Evolutionary conservation across 1,140 invertebrate genomes (phyloP), one percentile per base, ranked within the genome.

Genomic region (Drosophila eugracilis): DNA sequence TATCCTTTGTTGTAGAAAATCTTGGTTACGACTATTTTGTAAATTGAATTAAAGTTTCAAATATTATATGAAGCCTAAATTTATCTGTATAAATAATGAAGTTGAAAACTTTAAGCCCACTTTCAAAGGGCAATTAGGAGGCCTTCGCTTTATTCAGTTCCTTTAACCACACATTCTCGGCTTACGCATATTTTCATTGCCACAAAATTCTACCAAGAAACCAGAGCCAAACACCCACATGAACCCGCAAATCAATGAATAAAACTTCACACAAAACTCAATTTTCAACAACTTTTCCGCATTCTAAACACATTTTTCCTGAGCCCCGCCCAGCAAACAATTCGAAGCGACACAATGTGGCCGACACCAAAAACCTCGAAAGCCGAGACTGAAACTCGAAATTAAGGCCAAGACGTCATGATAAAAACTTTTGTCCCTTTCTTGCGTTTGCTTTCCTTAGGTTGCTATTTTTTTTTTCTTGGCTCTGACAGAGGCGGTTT

Each of bases 281-380:
- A 88, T 88, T 88, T 88, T 88, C 83, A 65, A 60, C 75, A 86
- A 78, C 60, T 88, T 83, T 88, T 88, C 70, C 75, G 83, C 83
- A 88, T 81, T 88, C 83, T 71, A 73, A 88, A 78, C 75, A 81
- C 75, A 84, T 69, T 83, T 88, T 69, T 75, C 58, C 75, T 53
- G 30, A 21, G 45, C 47, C 34, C 37, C 55, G 53, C 49, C 55
- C 48, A 50, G 37, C 41, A 66, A 65, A 54, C 45, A 55, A 22
- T 21, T 52, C 37, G 32, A 50, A 52, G 32, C 62, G 63, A 76
- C 74, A 75, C 73, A 75, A 42, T 67, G 52, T 75, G 71, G 47
- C 66, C 67, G 45, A 72, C 63, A 52, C 63, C 63, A 72, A 32
- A 74, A 74, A 74, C 71, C 53, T 30, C 37, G 36, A 57, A 50